Evolutionary conservation across 2,113 vertebrate genomes (phyloP).

Genomic region (Pyrgilauda ruficollis): DNA sequence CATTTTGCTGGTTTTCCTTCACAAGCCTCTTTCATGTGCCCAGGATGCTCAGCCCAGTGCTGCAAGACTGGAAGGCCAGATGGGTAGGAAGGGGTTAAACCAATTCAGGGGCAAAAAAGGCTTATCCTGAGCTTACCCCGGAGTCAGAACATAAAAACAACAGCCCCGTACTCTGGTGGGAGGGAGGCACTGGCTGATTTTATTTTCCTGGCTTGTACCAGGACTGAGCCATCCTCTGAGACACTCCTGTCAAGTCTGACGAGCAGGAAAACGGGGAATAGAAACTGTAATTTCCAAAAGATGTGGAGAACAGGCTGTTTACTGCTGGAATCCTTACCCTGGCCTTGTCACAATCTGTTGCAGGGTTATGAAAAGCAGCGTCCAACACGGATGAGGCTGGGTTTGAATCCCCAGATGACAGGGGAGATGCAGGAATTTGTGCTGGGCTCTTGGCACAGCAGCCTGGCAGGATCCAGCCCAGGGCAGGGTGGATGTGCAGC

Average conservation of each 20-base stretch:
- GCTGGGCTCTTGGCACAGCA: not conserved
- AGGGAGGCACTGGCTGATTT: not conserved
- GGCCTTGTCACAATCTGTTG: not conserved
- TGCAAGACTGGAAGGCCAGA: not conserved
- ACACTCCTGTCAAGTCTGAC: not conserved
- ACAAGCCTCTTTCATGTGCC: not conserved
- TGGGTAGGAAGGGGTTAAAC: not conserved
- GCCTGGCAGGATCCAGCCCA: not conserved
- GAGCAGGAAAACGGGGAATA: not conserved
- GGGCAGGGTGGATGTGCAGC: not conserved
- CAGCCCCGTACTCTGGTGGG: accelerated
- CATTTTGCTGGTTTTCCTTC: not conserved
- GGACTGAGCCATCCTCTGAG: not conserved
- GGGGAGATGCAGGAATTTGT: not conserved
- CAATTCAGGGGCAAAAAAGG: not conserved
- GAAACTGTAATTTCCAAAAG: not conserved
- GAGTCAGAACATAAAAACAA: not conserved
- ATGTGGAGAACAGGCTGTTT: not conserved
- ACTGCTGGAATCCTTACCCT: not conserved
- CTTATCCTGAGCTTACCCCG: not conserved
- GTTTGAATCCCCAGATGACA: not conserved
- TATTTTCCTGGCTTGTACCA: not conserved
- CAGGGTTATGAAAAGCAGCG: not conserved
- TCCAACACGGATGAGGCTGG: not conserved
- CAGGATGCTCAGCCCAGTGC: not conserved